Base-by-base conservation (phyloP, 2,888 invertebrate genomes). In the Leucania comma region DNA sequence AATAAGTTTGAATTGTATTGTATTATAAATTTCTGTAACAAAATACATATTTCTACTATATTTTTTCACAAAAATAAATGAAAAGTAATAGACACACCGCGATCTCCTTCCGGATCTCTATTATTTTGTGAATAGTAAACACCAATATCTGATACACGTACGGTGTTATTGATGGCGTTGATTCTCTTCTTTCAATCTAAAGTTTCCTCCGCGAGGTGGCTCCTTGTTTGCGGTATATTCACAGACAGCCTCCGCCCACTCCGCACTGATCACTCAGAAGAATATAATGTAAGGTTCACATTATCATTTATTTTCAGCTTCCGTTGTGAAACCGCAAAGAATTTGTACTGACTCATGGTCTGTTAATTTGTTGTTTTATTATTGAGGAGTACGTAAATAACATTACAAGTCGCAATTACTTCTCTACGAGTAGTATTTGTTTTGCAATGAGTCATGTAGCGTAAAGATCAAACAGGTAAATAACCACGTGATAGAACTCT, bases 141-240 rank as follows among this genome's bases (percentile, higher is more conserved):
- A 61, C 72, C 65, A 32, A 59, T 82, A 86, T 88, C 83, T 58
- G 86, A 87, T 85, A 75, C 87, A 86, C 86, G 86, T 83, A 82
- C 80, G 59, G 72, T 72, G 79, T 87, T 89, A 89, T 90, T 88
- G 85, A 90, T 90, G 75, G 86, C 75, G 56, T 54, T 80, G 82
- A 84, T 78, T 83, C 78, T 75, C 54, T 75, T 78, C 72, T 80
- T 84, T 85, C 87, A 85, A 90, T 88, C 87, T 82, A 87, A 90
- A 83, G 83, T 87, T 80, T 73, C 72, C 17, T 35, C 60, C 48
- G 60, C n/a, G 69, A 64, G 80, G 66, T 59, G 42, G 51, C 35
- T 59, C 53, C n/a, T 59, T 69, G 69, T 72, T 80, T 46, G 51
- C 59, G 50, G 58, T 72, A 68, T 68, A 68, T 67, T 70, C 53